These are phyloP conservation scores for Nemurella pictetii DNA, from an alignment of 2,888 invertebrate genomes.

Conservation along the genomic window DNA sequence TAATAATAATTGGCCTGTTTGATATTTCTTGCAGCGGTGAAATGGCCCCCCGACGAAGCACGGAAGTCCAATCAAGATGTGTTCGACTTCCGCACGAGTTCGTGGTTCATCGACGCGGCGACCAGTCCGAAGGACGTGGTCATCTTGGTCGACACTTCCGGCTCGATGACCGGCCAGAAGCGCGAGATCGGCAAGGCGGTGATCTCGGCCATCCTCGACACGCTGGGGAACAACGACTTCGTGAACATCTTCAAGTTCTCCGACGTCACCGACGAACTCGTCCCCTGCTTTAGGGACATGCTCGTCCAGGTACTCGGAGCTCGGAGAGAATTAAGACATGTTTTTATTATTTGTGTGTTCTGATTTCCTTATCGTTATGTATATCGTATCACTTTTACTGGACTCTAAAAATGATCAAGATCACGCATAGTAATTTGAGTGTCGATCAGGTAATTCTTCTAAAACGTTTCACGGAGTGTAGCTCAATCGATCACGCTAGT, in stretches of 20 bases:
- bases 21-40: slow-evolving; percentile 36
- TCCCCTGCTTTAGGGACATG: slow-evolving; percentile 87
- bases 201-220: slow-evolving; percentile 86
- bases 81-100: slow-evolving; percentile 59
- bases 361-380: too few species aligned
- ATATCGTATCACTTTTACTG: too few species aligned
- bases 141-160: slow-evolving; percentile 89
- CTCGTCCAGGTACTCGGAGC: slow-evolving; percentile 72
- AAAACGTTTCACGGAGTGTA: too few species aligned
- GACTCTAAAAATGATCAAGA: too few species aligned
- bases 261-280: slow-evolving; percentile 78
- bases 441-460: too few species aligned
- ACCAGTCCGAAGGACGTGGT: slow-evolving; percentile 73
- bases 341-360: too few species aligned
- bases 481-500: too few species aligned
- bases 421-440: too few species aligned
- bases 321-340: too few species aligned
- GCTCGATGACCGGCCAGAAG: slow-evolving; percentile 80
- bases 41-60: slow-evolving; percentile 68
- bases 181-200: slow-evolving; percentile 87
- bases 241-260: slow-evolving; percentile 93
- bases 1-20: background rate
- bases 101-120: slow-evolving; percentile 63
- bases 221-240: slow-evolving; percentile 94
- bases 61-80: slow-evolving; percentile 59